Evolutionary conservation across 1,140 invertebrate species (phyloP).

Genomic region (Stegodyphus mimosarum): DNA sequence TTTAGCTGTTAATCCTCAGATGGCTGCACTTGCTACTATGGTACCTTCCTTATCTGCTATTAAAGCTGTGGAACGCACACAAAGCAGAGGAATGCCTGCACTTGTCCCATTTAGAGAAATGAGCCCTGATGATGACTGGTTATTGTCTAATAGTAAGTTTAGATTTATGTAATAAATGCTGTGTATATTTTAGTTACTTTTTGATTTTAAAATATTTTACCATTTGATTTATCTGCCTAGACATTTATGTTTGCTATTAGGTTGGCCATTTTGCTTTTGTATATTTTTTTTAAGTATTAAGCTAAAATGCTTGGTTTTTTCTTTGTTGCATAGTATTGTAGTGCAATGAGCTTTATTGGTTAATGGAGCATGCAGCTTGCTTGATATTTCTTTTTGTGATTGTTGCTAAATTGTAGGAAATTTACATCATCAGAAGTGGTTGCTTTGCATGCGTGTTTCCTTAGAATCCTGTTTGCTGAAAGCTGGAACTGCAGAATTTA

Average conservation of each 20-base stretch:
- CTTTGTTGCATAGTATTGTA: constrained; percentile 41
- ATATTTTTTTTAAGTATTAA: constrained; percentile 25
- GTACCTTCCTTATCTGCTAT: constrained; percentile 60
- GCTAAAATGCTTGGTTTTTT: constrained; percentile 20
- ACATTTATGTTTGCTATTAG: constrained; percentile 29
- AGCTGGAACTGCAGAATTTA: constrained; percentile 17
- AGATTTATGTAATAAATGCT: neutral
- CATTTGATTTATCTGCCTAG: neutral
- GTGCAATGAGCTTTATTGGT: constrained; percentile 24
- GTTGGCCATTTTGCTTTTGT: constrained; percentile 14
- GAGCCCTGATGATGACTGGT: constrained; percentile 52
- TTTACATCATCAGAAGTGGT: constrained; percentile 55
- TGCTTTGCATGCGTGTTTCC: constrained; percentile 60
- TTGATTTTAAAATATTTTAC: neutral
- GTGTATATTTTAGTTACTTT: neutral
- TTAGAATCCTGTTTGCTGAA: constrained; percentile 39
- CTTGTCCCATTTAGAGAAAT: constrained; percentile 51
- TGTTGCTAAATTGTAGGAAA: constrained; percentile 59
- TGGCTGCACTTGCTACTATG: constrained; percentile 62
- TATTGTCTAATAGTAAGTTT: constrained; percentile 54
- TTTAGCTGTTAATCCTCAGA: constrained; percentile 63
- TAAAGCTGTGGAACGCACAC: constrained; percentile 58
- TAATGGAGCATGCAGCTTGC: constrained; percentile 55
- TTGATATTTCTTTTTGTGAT: constrained; percentile 61
- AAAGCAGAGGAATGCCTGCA: constrained; percentile 54